Evolutionary conservation across 2,797 vertebrate species (phyloP), one percentile per base, ranked within the genome.

Genomic region (Tiaroga cobitis): DNA sequence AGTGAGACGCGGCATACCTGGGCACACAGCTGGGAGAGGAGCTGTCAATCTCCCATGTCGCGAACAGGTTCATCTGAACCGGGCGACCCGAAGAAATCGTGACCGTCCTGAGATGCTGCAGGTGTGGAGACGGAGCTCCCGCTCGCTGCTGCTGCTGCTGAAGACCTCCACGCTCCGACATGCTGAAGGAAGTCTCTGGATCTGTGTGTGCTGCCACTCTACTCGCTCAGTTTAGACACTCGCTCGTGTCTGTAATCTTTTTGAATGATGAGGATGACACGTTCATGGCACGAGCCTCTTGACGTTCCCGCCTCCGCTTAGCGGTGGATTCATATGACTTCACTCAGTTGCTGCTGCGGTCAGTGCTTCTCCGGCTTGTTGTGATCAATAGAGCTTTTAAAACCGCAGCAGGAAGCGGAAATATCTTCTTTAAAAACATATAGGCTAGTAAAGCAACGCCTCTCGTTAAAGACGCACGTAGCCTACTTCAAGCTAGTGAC

Each of bases 51-150:
- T 96, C 95, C 95, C 95, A 96, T 80, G 95, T 96, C 84, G 95
- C 95, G 86, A 94, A 96, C 85, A 96, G 93, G 91, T 95, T 95
- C 95, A 96, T 96, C 83, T 95, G 95, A 70, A 96, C 95, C 4
- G 95, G 94, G 29, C 95, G 92, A 91, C 86, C 85, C 49, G 92
- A 87, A 41, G 88, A 68, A 68, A 90, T 89, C 46, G 87, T 79
- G 82, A 88, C 90, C 56, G 91, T 81, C 69, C 88, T 86, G 86
- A 90, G 61, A 86, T 88, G 90, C 87, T 89, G 90, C 91, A 90
- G 39, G 90, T 88, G 85, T 54, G 89, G 91, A 80, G 83, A 90
- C 85, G 82, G 92, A 49, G 87, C 89, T 86, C 91, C 88, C 68
- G 90, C 76, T 81, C 92, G 91, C 73, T 39, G 41, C 39, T 69